Evolutionary conservation across 2,888 invertebrate species (phyloP).

Genomic region (Orthosia gothica): DNA sequence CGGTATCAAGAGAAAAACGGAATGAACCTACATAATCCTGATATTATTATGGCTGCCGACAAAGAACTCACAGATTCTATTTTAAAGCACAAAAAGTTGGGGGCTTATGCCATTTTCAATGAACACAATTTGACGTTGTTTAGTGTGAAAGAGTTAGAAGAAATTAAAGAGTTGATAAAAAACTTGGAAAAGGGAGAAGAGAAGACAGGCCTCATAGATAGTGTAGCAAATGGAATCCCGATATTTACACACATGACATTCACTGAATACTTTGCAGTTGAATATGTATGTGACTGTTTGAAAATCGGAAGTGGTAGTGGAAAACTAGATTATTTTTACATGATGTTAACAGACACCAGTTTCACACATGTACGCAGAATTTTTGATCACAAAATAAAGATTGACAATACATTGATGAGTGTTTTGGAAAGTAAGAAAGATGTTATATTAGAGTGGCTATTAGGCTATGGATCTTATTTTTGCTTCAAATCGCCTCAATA

Average conservation of each 20-base stretch:
- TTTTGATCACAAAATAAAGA: not conserved
- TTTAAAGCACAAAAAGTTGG: not conserved
- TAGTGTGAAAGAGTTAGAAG: not conserved
- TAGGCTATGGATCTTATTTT: too few species aligned
- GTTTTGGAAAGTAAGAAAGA: not conserved
- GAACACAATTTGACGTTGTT: not conserved
- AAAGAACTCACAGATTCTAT: not conserved
- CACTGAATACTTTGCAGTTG: constrained; percentile 1
- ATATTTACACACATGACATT: not conserved
- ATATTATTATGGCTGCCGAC: not conserved
- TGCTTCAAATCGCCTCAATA: not conserved
- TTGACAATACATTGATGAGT: not conserved
- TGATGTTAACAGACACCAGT: not conserved
- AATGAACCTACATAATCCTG: not conserved
- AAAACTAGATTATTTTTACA: not conserved
- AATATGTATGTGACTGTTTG: not conserved
- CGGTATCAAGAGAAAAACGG: not conserved
- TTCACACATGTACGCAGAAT: not conserved
- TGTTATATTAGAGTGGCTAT: not conserved
- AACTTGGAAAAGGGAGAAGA: not conserved
- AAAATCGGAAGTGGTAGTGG: not conserved
- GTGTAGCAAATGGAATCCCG: constrained; percentile 1
- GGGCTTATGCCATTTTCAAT: not conserved
- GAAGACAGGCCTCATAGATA: not conserved
- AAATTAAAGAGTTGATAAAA: not conserved